These are phyloP conservation scores for Eupsittula cactorum DNA, from an alignment of 2,113 vertebrate genomes.

Conservation along the genomic window DNA sequence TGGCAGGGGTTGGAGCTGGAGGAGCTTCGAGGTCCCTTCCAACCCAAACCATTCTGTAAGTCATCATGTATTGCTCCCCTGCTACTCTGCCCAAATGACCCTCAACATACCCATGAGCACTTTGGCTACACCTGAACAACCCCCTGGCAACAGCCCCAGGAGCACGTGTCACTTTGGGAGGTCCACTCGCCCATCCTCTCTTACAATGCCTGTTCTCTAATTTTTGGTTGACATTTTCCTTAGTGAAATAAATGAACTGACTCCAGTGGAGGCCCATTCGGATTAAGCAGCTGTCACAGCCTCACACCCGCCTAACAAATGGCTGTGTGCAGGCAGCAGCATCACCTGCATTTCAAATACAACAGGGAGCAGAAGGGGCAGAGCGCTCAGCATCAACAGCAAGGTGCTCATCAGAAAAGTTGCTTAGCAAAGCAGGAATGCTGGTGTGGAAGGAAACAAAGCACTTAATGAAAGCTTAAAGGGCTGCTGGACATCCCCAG, in stretches of 20 bases:
- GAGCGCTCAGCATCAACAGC: background rate
- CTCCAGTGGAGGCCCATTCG: constrained; percentile 73
- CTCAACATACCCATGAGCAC: background rate
- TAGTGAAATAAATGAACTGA: constrained; percentile 85
- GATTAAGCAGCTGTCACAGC: constrained; percentile 87
- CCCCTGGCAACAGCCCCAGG: background rate
- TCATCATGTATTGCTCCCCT: accelerated
- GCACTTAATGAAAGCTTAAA: background rate
- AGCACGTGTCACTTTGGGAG: constrained; percentile 43
- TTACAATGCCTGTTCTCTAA: constrained; percentile 75
- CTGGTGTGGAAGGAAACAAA: background rate
- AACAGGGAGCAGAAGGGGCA: background rate
- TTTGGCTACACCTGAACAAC: background rate
- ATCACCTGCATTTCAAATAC: constrained; percentile 82
- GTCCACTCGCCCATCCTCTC: constrained; percentile 26
- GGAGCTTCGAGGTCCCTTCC: background rate
- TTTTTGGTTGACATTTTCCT: constrained; percentile 80
- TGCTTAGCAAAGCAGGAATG: constrained; percentile 42
- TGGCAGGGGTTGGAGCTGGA: background rate
- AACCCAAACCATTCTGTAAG: background rate
- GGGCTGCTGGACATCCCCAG: background rate
- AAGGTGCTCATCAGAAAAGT: constrained; percentile 47
- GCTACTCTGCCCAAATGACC: background rate
- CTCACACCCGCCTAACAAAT: constrained; percentile 82
- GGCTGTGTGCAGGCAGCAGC: constrained; percentile 75